Base-by-base conservation (phyloP, 2,888 invertebrate species). In the Drosophila formosana region DNA sequence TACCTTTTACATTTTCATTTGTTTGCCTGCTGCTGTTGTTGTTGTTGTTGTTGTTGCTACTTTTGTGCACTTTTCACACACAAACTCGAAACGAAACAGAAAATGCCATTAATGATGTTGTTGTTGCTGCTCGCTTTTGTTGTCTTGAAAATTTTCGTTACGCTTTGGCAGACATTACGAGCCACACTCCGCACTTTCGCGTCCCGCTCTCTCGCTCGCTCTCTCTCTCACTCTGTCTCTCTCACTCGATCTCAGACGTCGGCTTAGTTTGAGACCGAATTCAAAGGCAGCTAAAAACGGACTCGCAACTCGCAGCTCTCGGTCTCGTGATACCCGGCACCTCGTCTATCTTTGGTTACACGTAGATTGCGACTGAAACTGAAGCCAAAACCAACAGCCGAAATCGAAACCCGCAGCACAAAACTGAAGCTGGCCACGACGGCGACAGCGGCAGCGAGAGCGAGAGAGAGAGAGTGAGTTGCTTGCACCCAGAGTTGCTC, bases 131-230 rank as follows among this genome's bases (percentile, higher is more conserved):
- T 70, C 62, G 49, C 47, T 70, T 64, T 73, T 69, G 63, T 80
- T 72, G 78, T 66, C 70, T 78, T 80, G 70, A 62, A 80, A 78
- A 78, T 70, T 62, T 86, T 88, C 85, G 85, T 85, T 88, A 85
- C 85, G 85, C 85, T 86, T 85, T 83, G 81, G 79, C 89, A 85
- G 87, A 79, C 87, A 85, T 88, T 88, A 88, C 87, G 88, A 88
- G 75, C 86, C 83, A 86, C 78, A 76, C 88, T 82, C 80, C 75
- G 80, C 80, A 76, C 78, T 75, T 76, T 76, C 72, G 70, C 74
- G 47, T 71, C 50, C 73, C 34, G 63, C 53, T 64, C 62, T 71
- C 26, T 57, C 46, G 18, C 18, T 18, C 43, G 30, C 18, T 11
- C 23, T 8, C 51, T 55, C 55, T 70, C 66, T 47, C 45, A 66